Evolutionary conservation across 1,140 invertebrate genomes (phyloP).

Genomic region (Lasioglossum albipes): DNA sequence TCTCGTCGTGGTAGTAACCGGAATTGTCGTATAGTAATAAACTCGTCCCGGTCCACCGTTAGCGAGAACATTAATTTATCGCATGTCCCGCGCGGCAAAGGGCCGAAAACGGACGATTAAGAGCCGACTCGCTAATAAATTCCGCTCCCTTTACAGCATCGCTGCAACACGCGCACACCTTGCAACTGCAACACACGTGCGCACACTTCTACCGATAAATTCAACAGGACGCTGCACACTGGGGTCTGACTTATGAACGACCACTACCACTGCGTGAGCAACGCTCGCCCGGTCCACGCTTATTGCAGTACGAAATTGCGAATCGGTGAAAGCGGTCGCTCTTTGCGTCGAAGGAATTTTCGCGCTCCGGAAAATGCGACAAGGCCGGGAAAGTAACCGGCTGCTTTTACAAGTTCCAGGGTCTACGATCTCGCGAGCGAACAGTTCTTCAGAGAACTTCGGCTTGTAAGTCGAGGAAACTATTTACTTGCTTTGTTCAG

Average conservation of each 20-base stretch:
- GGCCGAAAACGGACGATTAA: background rate
- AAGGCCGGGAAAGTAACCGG: no score
- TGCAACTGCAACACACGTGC: no score
- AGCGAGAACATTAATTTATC: background rate
- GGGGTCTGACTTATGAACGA: slow-evolving; percentile 1
- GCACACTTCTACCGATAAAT: background rate
- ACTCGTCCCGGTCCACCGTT: background rate
- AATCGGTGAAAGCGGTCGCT: background rate
- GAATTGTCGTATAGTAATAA: background rate
- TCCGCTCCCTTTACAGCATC: background rate
- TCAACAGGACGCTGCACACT: background rate
- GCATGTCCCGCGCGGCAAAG: background rate
- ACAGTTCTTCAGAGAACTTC: no score
- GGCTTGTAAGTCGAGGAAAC: no score
- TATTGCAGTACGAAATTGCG: background rate
- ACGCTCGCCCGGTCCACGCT: no score
- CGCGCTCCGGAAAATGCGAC: no score
- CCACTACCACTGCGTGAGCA: background rate
- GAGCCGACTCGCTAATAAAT: background rate
- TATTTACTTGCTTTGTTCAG: no score
- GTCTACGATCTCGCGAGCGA: no score
- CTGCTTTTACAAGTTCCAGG: no score
- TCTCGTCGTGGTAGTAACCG: no score
- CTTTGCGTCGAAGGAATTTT: background rate
- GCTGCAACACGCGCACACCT: background rate